Base-by-base conservation (phyloP, 2,888 invertebrate species). In the Exephanes ischioxanthus region DNA sequence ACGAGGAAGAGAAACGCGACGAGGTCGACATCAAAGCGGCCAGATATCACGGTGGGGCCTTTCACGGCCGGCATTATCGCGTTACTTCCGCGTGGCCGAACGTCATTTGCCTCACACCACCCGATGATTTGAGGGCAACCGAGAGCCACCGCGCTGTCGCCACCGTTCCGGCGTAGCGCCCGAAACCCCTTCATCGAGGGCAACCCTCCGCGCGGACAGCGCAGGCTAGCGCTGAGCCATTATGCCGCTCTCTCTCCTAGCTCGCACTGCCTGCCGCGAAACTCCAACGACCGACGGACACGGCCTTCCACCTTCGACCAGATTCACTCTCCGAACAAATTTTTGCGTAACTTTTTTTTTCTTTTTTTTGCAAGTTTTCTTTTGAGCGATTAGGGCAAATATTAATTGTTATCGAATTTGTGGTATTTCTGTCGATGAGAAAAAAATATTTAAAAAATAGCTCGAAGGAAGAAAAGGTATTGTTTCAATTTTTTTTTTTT, bases 91-190 rank as follows among this genome's bases (percentile, higher is more conserved):
- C 92, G 89, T 90, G 92, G 91, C 87, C 89, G 91, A 88, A 88
- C 90, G 89, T 92, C 92, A 92, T 93, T 92, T 91, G 89, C 90
- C 91, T 91, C 93, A 91, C 92, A 91, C 92, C 89, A 89, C 89
- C 89, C 84, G 91, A 93, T 93, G 93, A 93, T 93, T 93, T 93
- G 93, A 93, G 93, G 93, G 93, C 91, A 92, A 92, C 92, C 92
- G 88, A 91, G 89, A 91, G 89, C 90, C 79, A 88, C 87, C 68
- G 58, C 67, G 76, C 78, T 53, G 68, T 51, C 66, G 83, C 72
- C 55, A 58, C 71, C 88, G 84, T 85, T 87, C 86, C 88, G 87
- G 88, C 89, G 79, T 77, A 80, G 71, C 45, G 45, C n/a, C 76
- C 53, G 58, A 71, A 70, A 78, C 88, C 89, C 88, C 88, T 83